Percentiles rank a stretch among this genome's conserved stretches.
Evolutionary conservation across 1,140 invertebrate species (phyloP).

Genomic region (Latrodectus geometricus): DNA sequence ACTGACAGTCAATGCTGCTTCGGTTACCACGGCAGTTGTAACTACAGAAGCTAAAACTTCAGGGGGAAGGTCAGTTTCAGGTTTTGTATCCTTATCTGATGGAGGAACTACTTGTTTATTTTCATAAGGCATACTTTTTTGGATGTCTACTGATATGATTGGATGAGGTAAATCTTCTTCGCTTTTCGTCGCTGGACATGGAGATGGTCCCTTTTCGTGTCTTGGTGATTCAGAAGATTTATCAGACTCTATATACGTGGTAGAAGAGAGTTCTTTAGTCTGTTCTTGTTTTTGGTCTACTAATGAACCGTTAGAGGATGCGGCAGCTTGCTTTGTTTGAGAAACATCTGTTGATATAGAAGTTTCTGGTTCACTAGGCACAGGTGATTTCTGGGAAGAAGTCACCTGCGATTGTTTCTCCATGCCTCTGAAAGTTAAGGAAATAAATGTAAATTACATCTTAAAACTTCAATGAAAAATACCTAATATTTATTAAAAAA

Average conservation of each 20-base stretch:
- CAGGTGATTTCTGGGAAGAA: slow-evolving; percentile 56
- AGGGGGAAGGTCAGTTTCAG: slow-evolving; percentile 17
- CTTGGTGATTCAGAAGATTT: slow-evolving; percentile 5
- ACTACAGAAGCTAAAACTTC: slow-evolving; percentile 51
- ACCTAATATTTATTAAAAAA: neutral
- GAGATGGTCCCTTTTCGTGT: neutral
- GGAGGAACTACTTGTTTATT: slow-evolving; percentile 48
- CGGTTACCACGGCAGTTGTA: slow-evolving; percentile 43
- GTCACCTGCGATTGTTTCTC: slow-evolving; percentile 52
- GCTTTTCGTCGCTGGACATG: neutral
- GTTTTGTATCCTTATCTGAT: slow-evolving; percentile 1
- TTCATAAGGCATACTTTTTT: slow-evolving; percentile 57
- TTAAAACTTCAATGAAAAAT: neutral
- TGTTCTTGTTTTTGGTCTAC: slow-evolving; percentile 18
- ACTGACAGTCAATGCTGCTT: slow-evolving; percentile 28
- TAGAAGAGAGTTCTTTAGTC: neutral
- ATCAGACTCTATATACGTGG: slow-evolving; percentile 8
- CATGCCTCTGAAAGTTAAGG: slow-evolving; percentile 56
- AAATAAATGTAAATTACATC: neutral
- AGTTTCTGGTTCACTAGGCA: neutral
- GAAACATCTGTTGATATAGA: neutral
- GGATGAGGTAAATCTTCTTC: slow-evolving; percentile 20
- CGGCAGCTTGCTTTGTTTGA: neutral
- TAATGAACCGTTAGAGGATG: neutral
- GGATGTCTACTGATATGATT: slow-evolving; percentile 60